phyloP scores from a whole-genome alignment of 1,140 invertebrate genomes.

The Zophobas morio region DNA sequence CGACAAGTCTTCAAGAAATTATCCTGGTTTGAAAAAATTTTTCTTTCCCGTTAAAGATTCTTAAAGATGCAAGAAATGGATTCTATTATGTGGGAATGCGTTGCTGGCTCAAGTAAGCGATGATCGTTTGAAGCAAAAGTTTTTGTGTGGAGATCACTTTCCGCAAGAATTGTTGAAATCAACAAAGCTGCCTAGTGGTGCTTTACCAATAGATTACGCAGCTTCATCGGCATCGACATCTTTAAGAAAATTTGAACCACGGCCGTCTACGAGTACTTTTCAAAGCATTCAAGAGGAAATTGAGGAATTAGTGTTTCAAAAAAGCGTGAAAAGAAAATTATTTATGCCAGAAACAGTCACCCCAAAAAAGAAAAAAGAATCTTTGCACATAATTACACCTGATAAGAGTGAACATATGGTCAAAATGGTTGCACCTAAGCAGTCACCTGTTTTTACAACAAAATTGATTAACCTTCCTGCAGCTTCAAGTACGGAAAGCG shows the following conservation, averaged over 20 bases:
- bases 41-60: slow-evolving; percentile 13
- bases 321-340: no score
- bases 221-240: neutral
- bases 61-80: neutral
- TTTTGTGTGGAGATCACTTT: slow-evolving; percentile 25
- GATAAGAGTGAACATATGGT: no score
- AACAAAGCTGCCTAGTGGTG: neutral
- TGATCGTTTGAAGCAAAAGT: neutral
- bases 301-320: no score
- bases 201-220: slow-evolving; percentile 2
- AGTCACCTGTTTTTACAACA: neutral
- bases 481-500: neutral
- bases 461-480: neutral
- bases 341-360: no score
- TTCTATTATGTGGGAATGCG: no score
- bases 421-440: no score
- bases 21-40: neutral
- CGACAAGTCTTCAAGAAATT: neutral
- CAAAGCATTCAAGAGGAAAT: no score
- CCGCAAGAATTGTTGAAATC: slow-evolving; percentile 3
- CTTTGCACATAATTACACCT: no score
- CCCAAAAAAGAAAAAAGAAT: no score
- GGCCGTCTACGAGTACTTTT: slow-evolving; percentile 2
- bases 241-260: neutral
- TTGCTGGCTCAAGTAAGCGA: neutral